Evolutionary conservation across 1,140 invertebrate species (phyloP).

Genomic region (Bombus balteatus): DNA sequence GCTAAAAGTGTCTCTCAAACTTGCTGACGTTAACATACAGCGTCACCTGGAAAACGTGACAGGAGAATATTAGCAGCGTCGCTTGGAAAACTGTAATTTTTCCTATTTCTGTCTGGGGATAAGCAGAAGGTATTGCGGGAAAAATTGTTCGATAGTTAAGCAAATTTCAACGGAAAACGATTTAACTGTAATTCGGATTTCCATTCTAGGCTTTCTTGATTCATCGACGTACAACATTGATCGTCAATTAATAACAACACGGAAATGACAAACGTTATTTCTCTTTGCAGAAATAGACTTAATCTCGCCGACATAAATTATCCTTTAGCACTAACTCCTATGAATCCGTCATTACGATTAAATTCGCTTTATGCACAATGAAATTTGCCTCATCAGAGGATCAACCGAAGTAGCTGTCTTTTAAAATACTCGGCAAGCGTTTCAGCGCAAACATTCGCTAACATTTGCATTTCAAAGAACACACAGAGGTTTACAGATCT

Average conservation of each 20-base stretch:
- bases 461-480: too few species aligned
- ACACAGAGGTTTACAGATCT: not conserved
- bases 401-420: not conserved
- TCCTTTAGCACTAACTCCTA: not conserved
- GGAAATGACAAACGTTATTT: not conserved
- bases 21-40: not conserved
- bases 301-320: not conserved
- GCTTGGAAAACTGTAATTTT: not conserved
- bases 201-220: too few species aligned
- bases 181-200: too few species aligned
- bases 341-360: not conserved
- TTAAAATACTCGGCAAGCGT: not conserved
- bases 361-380: not conserved
- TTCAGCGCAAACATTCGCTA: too few species aligned
- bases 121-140: too few species aligned
- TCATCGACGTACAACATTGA: not conserved
- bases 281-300: not conserved
- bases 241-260: not conserved
- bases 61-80: not conserved
- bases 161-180: too few species aligned
- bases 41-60: not conserved
- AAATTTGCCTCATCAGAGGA: too few species aligned
- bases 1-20: constrained; percentile 5
- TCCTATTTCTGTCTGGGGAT: not conserved
- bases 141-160: too few species aligned